Conservation (phyloP, 2,113 vertebrate species). For the Pteropus alecto region DNA sequence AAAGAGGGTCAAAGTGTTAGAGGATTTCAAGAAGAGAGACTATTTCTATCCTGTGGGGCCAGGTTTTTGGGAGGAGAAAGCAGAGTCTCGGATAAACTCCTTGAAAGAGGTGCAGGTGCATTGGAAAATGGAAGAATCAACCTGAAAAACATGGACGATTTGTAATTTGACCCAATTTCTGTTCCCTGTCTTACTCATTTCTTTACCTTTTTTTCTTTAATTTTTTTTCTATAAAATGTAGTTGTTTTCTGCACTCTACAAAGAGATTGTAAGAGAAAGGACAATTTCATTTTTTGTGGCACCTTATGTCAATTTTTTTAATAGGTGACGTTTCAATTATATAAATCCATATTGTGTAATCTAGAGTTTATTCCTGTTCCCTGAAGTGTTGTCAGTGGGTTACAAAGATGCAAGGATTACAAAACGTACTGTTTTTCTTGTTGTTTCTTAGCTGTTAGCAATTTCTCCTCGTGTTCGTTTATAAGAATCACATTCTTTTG, state of each 20-base stretch:
- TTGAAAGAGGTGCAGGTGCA: background rate
- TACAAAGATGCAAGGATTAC: background rate
- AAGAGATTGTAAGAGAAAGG: background rate
- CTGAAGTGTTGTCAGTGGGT: background rate
- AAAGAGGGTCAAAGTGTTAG: background rate
- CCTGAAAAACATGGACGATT: background rate
- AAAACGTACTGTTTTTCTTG: background rate
- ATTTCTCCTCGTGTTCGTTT: background rate
- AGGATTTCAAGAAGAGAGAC: background rate
- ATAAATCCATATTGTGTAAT: background rate
- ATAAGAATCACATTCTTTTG: background rate
- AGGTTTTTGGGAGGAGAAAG: background rate
- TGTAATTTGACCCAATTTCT: background rate
- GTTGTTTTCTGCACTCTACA: background rate
- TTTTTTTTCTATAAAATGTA: background rate
- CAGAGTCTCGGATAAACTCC: background rate
- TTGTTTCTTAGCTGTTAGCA: background rate
- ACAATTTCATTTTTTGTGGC: background rate
- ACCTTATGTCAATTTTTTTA: background rate
- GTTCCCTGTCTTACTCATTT: background rate
- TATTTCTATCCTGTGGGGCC: background rate
- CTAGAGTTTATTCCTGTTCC: background rate
- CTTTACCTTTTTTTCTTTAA: background rate
- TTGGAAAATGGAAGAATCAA: background rate
- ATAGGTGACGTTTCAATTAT: background rate